These are phyloP conservation scores for Drosophila takahashii DNA, from an alignment of 1,140 invertebrate species.

Conservation along the genomic window DNA sequence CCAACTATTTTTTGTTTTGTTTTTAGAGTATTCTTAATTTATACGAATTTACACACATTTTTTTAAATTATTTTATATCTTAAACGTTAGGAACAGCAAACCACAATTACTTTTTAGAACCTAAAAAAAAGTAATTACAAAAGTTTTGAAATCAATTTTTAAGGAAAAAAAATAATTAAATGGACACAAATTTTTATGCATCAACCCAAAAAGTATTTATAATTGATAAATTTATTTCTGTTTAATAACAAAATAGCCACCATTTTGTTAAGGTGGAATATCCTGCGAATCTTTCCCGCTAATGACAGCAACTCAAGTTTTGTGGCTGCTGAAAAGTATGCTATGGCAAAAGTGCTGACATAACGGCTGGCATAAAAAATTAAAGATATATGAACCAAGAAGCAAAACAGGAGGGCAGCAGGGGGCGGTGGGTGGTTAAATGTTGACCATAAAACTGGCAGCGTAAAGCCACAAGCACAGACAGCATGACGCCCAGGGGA, in stretches of 20 bases:
- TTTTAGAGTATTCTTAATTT: not conserved
- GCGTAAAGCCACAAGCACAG: conserved; percentile 53
- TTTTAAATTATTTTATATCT: no score
- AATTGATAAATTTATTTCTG: no score
- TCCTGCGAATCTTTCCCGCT: conserved; percentile 46
- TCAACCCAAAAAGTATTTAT: no score
- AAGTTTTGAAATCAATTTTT: no score
- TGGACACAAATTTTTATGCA: no score
- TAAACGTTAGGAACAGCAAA: no score
- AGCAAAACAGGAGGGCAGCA: conserved; percentile 10
- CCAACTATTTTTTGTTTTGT: no score
- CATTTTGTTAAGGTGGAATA: conserved; percentile 5
- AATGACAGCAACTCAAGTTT: conserved; percentile 65
- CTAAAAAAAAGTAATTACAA: no score
- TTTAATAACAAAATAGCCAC: not conserved
- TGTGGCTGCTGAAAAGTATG: conserved; percentile 67
- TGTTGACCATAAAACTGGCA: conserved; percentile 59
- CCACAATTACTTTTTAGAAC: no score
- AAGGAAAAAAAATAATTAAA: no score
- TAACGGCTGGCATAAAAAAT: conserved; percentile 61
- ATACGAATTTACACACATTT: not conserved
- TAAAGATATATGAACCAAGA: conserved; percentile 75
- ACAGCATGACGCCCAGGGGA: conserved; percentile 71
- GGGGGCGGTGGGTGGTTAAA: conserved; percentile 5
- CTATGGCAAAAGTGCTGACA: conserved; percentile 74